Evolutionary conservation across 1,140 invertebrate species (phyloP).

Genomic region (Drosophila subobscura): DNA sequence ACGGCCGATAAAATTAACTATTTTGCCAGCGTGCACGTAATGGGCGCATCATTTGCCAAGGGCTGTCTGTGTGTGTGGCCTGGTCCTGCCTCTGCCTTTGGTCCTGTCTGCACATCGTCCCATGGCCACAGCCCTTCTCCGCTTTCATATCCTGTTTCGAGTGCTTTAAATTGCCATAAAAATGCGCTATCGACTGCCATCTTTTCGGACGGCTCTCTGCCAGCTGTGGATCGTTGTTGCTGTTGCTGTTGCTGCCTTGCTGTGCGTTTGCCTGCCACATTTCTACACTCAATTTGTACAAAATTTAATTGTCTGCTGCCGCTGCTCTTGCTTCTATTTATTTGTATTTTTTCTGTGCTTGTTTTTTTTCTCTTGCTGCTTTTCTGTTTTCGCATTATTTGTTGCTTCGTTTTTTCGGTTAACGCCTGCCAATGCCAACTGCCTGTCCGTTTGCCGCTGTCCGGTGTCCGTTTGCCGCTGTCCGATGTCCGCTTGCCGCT

Average conservation of each 20-base stretch:
- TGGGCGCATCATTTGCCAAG: slow-evolving; percentile 74
- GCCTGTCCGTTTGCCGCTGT: too few species aligned
- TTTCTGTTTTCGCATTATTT: slow-evolving; percentile 49
- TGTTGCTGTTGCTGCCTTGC: slow-evolving; percentile 30
- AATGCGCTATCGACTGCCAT: slow-evolving; percentile 72
- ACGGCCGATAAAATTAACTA: slow-evolving; percentile 78
- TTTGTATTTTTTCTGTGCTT: slow-evolving; percentile 51
- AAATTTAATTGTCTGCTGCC: slow-evolving; percentile 79
- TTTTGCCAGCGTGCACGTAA: slow-evolving; percentile 73
- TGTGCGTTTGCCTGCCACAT: slow-evolving; percentile 68
- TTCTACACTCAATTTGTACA: slow-evolving; percentile 82
- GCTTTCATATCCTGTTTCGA: slow-evolving; percentile 66
- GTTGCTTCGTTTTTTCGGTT: slow-evolving; percentile 60
- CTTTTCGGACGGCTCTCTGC: slow-evolving; percentile 23
- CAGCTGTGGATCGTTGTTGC: background rate
- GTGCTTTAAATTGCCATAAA: slow-evolving; percentile 79
- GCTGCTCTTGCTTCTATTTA: slow-evolving; percentile 50
- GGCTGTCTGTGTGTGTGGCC: slow-evolving; percentile 31
- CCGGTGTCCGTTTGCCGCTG: too few species aligned
- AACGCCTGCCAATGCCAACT: slow-evolving; percentile 64
- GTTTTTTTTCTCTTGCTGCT: slow-evolving; percentile 18
- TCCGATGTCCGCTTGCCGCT: too few species aligned
- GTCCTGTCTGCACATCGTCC: slow-evolving; percentile 23
- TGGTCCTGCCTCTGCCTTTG: background rate
- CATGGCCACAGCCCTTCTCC: background rate